Conservation (phyloP, 1,140 invertebrate species). For the Hormaphis cornu region DNA sequence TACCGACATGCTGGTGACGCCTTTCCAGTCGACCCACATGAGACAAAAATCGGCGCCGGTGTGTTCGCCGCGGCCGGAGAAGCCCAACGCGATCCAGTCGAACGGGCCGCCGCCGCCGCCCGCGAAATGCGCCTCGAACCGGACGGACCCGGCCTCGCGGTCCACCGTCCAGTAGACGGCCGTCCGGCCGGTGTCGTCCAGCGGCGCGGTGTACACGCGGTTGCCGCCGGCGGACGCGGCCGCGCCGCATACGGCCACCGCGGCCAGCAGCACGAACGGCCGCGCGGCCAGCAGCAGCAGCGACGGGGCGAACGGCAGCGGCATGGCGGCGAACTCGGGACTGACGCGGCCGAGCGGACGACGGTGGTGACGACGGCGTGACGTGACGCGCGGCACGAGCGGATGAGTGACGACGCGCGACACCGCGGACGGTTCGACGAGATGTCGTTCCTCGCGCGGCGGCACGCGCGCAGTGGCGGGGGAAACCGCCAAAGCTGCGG, state of each 20-base stretch:
- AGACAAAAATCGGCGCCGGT: slow-evolving; percentile 76
- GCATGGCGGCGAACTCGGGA: neutral
- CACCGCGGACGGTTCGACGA: too few species aligned
- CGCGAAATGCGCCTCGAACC: slow-evolving; percentile 30
- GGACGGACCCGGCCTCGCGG: slow-evolving; percentile 21
- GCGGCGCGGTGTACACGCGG: slow-evolving; percentile 35
- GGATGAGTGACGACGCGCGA: too few species aligned
- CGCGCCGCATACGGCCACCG: neutral
- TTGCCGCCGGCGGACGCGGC: neutral
- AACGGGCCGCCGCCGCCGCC: slow-evolving; percentile 21
- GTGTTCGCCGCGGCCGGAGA: slow-evolving; percentile 76
- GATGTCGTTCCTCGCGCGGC: too few species aligned
- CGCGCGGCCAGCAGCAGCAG: neutral
- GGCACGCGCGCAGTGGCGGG: too few species aligned
- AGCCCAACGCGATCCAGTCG: slow-evolving; percentile 78
- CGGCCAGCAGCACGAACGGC: neutral
- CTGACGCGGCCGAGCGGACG: neutral
- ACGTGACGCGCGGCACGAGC: too few species aligned
- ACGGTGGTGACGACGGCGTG: too few species aligned
- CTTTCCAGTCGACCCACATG: slow-evolving; percentile 62
- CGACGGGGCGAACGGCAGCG: too few species aligned
- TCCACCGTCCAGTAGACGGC: slow-evolving; percentile 38
- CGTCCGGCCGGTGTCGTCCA: slow-evolving; percentile 35
- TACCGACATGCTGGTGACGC: slow-evolving; percentile 58
- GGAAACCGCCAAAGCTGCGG: too few species aligned